Conservation (phyloP, 1,140 invertebrate genomes). For the Cydia fagiglandana region DNA sequence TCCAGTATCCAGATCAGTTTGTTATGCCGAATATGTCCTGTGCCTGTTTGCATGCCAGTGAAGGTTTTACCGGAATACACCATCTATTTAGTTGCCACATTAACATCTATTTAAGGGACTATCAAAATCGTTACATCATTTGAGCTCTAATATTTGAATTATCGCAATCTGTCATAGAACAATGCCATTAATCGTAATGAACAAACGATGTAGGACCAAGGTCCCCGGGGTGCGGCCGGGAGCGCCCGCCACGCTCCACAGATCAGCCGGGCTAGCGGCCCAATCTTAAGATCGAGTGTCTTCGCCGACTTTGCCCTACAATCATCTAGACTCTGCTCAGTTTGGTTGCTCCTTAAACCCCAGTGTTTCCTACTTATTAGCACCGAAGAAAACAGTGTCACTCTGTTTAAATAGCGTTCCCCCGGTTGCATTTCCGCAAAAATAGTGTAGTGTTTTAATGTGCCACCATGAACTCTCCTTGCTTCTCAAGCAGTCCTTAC, state of each 20-base stretch:
- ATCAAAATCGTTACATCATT: background rate
- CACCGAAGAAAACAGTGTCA: conserved; percentile 37
- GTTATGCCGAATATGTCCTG: no score
- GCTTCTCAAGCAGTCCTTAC: conserved; percentile 64
- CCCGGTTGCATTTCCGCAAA: background rate
- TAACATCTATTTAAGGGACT: background rate
- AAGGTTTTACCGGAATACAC: no score
- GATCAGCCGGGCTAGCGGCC: conserved; percentile 40
- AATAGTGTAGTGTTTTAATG: background rate
- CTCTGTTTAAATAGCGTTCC: background rate
- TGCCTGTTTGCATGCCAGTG: no score
- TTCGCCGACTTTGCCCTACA: conserved; percentile 53
- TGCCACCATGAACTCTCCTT: conserved; percentile 58
- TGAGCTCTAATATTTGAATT: conserved; percentile 8
- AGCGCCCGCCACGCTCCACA: conserved; percentile 57
- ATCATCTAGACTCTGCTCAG: conserved; percentile 50
- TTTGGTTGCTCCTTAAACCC: conserved; percentile 43
- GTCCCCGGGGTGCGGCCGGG: conserved; percentile 60
- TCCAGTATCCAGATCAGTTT: no score
- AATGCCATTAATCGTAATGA: conserved; percentile 25
- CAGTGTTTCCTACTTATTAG: conserved; percentile 6
- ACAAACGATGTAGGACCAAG: conserved; percentile 47
- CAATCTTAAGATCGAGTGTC: conserved; percentile 53
- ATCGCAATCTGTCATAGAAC: conserved; percentile 22
- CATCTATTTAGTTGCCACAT: no score